A percentile compares a stretch with the other conserved stretches of the same genome.
phyloP scores from a whole-genome alignment of 2,113 vertebrate genomes.

The Podiceps cristatus region DNA sequence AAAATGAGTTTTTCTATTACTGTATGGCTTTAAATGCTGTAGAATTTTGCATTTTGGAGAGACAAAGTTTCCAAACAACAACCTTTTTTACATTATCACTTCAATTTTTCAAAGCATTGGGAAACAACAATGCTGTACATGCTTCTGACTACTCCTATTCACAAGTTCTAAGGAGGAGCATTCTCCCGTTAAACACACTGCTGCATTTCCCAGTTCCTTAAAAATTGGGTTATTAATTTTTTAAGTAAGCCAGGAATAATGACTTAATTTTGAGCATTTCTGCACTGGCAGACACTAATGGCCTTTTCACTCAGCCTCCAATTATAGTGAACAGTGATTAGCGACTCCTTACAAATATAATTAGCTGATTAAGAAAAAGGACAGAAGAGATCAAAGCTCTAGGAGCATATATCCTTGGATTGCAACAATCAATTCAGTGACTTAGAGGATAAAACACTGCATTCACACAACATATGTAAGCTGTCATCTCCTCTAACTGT shows the following conservation, averaged over 20 bases:
- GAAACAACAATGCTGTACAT: not conserved
- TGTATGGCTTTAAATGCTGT: not conserved
- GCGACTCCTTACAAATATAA: conserved; percentile 23
- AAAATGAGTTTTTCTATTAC: not conserved
- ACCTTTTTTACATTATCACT: not conserved
- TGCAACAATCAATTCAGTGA: not conserved
- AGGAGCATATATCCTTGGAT: not conserved
- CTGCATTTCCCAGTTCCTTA: not conserved
- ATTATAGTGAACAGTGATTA: conserved; percentile 31
- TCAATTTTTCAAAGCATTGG: not conserved
- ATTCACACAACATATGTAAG: conserved; percentile 22
- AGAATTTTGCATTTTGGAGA: not conserved
- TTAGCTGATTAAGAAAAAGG: conserved; percentile 37
- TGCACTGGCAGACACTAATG: not conserved
- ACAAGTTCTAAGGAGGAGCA: not conserved
- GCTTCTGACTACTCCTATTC: not conserved
- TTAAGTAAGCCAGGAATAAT: conserved; percentile 9
- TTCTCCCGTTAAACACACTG: not conserved
- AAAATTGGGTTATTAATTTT: not conserved
- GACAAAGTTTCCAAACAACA: not conserved
- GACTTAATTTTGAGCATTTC: conserved; percentile 10
- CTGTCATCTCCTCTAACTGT: conserved; percentile 38
- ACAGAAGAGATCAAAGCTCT: conserved; percentile 22
- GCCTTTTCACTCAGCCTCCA: not conserved
- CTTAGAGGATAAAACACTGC: conserved; percentile 27